A percentile compares a stretch with the other conserved stretches of the same genome.
phyloP scores from a whole-genome alignment of 2,113 vertebrate genomes.

The Macquaria australasica region DNA sequence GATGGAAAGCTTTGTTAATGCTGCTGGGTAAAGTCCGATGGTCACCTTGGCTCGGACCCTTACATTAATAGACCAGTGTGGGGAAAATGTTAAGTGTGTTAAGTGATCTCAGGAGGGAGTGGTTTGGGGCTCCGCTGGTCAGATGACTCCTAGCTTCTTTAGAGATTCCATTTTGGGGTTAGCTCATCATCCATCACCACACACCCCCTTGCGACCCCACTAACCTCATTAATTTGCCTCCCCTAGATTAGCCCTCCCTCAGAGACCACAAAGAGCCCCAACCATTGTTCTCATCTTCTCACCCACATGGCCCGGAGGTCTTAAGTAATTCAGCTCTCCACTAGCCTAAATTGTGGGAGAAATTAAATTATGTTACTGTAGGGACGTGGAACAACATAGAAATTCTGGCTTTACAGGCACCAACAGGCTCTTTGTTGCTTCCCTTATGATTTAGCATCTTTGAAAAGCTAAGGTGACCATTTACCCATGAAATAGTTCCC shows the following conservation, averaged over 20 bases:
- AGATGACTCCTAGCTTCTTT: slow-evolving; percentile 54
- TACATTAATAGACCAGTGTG: slow-evolving; percentile 67
- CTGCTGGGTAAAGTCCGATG: slow-evolving; percentile 56
- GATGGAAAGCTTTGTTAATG: slow-evolving; percentile 45
- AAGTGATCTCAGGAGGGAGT: slow-evolving; percentile 62
- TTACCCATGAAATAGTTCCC: slow-evolving; percentile 48
- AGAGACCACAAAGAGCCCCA: slow-evolving; percentile 67
- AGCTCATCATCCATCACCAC: slow-evolving; percentile 76
- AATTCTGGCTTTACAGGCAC: slow-evolving; percentile 33
- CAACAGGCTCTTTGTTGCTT: slow-evolving; percentile 41
- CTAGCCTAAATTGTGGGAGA: slow-evolving; percentile 40
- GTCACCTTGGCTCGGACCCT: slow-evolving; percentile 67
- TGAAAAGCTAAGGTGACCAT: slow-evolving; percentile 40
- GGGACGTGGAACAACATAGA: slow-evolving; percentile 58
- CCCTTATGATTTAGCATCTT: slow-evolving; percentile 38
- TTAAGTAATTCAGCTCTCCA: slow-evolving; percentile 66
- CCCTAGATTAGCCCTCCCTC: slow-evolving; percentile 73
- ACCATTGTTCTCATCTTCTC: slow-evolving; percentile 70
- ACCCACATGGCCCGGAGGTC: slow-evolving; percentile 47
- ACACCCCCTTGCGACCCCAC: slow-evolving; percentile 56
- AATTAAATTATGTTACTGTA: slow-evolving; percentile 76
- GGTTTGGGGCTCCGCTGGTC: slow-evolving; percentile 41
- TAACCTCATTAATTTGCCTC: slow-evolving; percentile 82
- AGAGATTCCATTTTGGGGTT: slow-evolving; percentile 69
- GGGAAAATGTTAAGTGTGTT: slow-evolving; percentile 78